These are phyloP conservation scores for Macrobrachium rosenbergii DNA, from an alignment of 1,140 invertebrate genomes.

Conservation along the genomic window DNA sequence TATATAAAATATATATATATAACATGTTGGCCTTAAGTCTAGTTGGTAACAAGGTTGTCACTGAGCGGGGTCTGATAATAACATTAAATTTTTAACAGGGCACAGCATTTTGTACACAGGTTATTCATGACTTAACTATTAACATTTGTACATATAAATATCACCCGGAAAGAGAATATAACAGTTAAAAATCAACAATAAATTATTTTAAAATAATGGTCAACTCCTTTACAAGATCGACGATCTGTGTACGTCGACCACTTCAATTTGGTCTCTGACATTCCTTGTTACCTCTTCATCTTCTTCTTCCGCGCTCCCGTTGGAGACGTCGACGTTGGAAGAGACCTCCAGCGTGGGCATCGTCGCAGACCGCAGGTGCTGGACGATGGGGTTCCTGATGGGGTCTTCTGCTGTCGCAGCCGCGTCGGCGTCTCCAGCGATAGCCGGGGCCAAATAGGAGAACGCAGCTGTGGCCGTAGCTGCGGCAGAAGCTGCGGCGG, in stretches of 20 bases:
- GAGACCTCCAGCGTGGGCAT: slow-evolving; percentile 46
- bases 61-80: neutral
- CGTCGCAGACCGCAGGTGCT: slow-evolving; percentile 47
- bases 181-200: too few species aligned
- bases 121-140: slow-evolving; percentile 2
- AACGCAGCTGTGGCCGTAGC: neutral
- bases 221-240: neutral
- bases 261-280: neutral
- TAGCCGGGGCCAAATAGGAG: neutral
- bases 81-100: neutral
- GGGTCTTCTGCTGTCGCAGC: slow-evolving; percentile 43
- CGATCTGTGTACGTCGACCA: neutral
- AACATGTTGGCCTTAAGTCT: neutral
- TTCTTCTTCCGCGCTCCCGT: neutral
- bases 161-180: too few species aligned
- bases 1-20: slow-evolving; percentile 15
- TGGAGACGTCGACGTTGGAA: neutral
- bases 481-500: slow-evolving; percentile 16
- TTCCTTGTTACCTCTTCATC: neutral
- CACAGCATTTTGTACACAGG: slow-evolving; percentile 15
- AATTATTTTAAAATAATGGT: too few species aligned
- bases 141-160: too few species aligned
- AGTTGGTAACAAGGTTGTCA: slow-evolving; percentile 15
- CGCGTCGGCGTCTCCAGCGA: slow-evolving; percentile 26
- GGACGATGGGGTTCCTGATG: slow-evolving; percentile 48